A percentile compares a stretch with the other conserved stretches of the same genome.
Evolutionary conservation across 2,888 invertebrate genomes (phyloP).

Genomic region (Aleiodes leptofemur): DNA sequence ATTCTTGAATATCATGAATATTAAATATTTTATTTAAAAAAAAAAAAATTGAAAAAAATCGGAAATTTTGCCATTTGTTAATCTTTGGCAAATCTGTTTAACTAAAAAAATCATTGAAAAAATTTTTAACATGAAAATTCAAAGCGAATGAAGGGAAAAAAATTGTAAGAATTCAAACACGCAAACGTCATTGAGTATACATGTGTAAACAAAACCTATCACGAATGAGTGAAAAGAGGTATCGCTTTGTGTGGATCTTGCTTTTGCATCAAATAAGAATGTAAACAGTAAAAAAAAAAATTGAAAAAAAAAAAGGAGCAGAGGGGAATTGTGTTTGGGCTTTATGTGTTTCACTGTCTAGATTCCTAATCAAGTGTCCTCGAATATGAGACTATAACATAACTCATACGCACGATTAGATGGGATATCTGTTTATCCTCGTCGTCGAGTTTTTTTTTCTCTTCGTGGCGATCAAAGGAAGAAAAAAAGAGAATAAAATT

Average conservation of each 20-base stretch:
- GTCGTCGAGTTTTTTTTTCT: not conserved
- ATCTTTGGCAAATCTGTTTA: not conserved
- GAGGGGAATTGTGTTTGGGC: not conserved
- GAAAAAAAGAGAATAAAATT: not conserved
- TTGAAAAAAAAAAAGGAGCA: not conserved
- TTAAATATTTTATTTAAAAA: not conserved
- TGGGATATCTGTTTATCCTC: conserved; percentile 21
- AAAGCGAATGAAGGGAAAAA: conserved; percentile 20
- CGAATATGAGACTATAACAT: conserved; percentile 31
- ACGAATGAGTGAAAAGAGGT: conserved; percentile 28
- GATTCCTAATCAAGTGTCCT: conserved; percentile 44
- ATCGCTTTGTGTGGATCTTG: conserved; percentile 35
- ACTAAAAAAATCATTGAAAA: conserved; percentile 1
- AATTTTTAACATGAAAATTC: conserved; percentile 23
- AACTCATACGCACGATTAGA: conserved; percentile 17
- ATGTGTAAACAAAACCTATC: conserved; percentile 38
- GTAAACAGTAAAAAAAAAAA: conserved; percentile 27
- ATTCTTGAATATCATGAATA: conserved; percentile 8
- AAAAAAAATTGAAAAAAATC: too few species aligned
- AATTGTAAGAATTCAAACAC: conserved; percentile 27
- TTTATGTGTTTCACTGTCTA: conserved; percentile 38
- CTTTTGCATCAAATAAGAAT: conserved; percentile 38
- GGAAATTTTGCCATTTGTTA: too few species aligned
- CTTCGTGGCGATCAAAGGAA: too few species aligned
- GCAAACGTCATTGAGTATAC: conserved; percentile 30